These are phyloP conservation scores for Otus sunia DNA, from an alignment of 2,113 vertebrate species.

Conservation along the genomic window DNA sequence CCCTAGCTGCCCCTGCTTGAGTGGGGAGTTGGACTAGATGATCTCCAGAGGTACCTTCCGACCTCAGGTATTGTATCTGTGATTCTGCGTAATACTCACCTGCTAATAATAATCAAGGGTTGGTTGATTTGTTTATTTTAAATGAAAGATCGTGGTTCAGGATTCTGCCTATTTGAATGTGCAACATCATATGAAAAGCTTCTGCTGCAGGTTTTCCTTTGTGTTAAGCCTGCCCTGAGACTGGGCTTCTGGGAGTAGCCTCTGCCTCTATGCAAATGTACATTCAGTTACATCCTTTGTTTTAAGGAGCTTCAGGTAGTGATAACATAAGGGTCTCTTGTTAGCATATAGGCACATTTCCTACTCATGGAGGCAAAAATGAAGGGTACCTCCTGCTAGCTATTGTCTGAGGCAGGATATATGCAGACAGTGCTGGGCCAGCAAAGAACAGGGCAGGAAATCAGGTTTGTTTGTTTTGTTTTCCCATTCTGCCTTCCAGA, in stretches of 20 bases:
- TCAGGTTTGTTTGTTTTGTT: neutral
- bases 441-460: neutral
- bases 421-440: neutral
- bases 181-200: neutral
- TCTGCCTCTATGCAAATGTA: neutral
- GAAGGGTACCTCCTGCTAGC: neutral
- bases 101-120: neutral
- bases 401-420: neutral
- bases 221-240: neutral
- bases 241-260: neutral
- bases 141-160: neutral
- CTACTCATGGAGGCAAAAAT: accelerated
- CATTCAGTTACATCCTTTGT: too few relatives aligned
- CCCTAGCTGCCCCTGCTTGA: neutral
- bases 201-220: neutral
- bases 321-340: neutral
- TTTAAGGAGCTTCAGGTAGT: neutral
- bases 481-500: neutral
- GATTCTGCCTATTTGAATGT: neutral
- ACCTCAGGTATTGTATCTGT: neutral
- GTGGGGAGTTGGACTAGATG: neutral
- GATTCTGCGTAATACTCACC: neutral
- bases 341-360: accelerated
- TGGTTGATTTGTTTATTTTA: neutral
- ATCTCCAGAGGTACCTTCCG: neutral